phyloP scores from a whole-genome alignment of 2,888 invertebrate genomes.

The Brachycybe producta region DNA sequence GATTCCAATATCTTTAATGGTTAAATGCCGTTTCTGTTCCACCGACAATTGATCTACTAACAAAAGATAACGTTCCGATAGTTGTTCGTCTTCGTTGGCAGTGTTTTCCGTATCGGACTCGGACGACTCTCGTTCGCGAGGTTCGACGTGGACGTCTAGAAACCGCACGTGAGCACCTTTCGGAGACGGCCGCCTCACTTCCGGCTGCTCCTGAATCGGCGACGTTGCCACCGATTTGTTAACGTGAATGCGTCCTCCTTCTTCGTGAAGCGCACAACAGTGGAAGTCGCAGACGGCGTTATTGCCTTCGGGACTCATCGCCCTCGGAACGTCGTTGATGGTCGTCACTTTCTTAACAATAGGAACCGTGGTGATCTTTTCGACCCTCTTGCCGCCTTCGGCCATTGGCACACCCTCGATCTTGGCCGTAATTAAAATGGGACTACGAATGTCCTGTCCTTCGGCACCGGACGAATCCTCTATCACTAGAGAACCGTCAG shows the following conservation, averaged over 20 bases:
- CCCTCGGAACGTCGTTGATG: slow-evolving; percentile 43
- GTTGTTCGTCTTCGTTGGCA: slow-evolving; percentile 59
- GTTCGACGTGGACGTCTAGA: slow-evolving; percentile 54
- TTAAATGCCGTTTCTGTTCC: slow-evolving; percentile 80
- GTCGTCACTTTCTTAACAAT: slow-evolving; percentile 44
- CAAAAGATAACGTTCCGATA: slow-evolving; percentile 81
- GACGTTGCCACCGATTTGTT: slow-evolving; percentile 79
- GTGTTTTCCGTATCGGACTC: slow-evolving; percentile 80
- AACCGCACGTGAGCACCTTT: slow-evolving; percentile 50
- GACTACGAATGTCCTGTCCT: slow-evolving; percentile 14
- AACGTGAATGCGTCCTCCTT: slow-evolving; percentile 57
- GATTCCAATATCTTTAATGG: slow-evolving; percentile 89
- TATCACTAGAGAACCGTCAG: slow-evolving; percentile 45
- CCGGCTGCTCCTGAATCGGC: slow-evolving; percentile 59
- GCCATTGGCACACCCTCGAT: slow-evolving; percentile 19
- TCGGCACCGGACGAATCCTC: slow-evolving; percentile 41
- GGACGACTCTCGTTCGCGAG: slow-evolving; percentile 42
- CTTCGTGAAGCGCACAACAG: slow-evolving; percentile 87
- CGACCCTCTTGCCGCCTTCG: slow-evolving; percentile 9
- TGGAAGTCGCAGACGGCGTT: slow-evolving; percentile 79
- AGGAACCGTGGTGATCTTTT: slow-evolving; percentile 5
- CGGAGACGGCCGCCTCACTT: slow-evolving; percentile 28
- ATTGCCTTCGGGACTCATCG: slow-evolving; percentile 42
- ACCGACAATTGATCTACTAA: slow-evolving; percentile 85
- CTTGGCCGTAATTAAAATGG: slow-evolving; percentile 20